Conservation (phyloP, 2,888 invertebrate genomes). For the Orchesellides sinensis region DNA sequence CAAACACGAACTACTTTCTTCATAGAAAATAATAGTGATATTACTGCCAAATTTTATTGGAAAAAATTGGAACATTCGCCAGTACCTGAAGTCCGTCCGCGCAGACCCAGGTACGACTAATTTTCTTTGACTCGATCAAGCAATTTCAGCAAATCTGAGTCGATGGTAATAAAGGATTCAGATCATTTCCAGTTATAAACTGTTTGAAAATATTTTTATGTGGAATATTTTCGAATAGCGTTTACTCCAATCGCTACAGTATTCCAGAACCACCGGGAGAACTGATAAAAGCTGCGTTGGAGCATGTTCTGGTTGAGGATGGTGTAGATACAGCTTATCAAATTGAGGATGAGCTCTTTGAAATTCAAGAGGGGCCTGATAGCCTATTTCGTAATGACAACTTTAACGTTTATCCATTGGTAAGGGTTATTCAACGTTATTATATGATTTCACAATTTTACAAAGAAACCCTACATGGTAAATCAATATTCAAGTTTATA, state of each 20-base stretch:
- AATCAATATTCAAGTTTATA: no score
- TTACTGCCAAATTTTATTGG: conserved; percentile 63
- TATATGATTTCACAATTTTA: no score
- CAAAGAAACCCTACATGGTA: no score
- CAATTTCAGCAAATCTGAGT: not conserved
- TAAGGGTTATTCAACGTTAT: conserved; percentile 15
- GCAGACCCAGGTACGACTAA: not conserved
- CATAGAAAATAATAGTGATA: conserved; percentile 63
- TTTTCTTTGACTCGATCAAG: not conserved
- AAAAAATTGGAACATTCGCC: conserved; percentile 19
- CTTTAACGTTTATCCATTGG: conserved; percentile 50
- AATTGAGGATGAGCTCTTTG: conserved; percentile 13
- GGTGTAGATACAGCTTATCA: not conserved
- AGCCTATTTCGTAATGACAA: conserved; percentile 29
- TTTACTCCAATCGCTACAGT: not conserved
- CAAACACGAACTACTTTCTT: conserved; percentile 35
- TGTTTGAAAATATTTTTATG: no score
- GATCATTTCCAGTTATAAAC: no score
- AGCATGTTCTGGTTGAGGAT: not conserved
- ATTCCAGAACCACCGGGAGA: conserved; percentile 1
- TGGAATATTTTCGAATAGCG: not conserved
- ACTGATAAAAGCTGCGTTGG: not conserved
- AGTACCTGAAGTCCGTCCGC: not conserved
- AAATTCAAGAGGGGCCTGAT: conserved; percentile 14
- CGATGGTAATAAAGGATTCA: not conserved